Conservation (phyloP, 2,888 invertebrate species). For the Cheilosia pagana region DNA sequence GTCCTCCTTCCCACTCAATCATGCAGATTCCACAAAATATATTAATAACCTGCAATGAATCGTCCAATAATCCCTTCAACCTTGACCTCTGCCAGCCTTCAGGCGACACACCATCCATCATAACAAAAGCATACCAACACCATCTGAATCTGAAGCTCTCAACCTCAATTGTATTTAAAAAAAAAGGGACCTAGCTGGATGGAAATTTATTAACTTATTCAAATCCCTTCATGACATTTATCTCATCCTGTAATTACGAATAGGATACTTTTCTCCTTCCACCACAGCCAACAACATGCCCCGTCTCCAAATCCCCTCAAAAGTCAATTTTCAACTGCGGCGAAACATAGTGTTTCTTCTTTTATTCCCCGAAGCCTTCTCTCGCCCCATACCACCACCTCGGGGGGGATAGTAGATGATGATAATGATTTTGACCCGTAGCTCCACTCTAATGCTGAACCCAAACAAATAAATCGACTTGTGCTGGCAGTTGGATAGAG, state of each 20-base stretch:
- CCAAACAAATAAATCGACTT: conserved; percentile 74
- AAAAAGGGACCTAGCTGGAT: conserved; percentile 37
- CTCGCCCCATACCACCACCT: not conserved
- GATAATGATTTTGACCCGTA: conserved; percentile 72
- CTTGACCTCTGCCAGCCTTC: conserved; percentile 61
- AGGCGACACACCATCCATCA: conserved; percentile 61
- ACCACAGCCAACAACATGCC: not conserved
- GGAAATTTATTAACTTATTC: conserved; percentile 75
- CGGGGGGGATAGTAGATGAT: conserved; percentile 18
- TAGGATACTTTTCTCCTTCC: conserved; percentile 10
- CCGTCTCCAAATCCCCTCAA: conserved; percentile 40
- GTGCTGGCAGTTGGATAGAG: conserved; percentile 33
- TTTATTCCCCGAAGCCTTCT: conserved; percentile 19
- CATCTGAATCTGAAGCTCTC: conserved; percentile 3
- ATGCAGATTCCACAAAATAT: conserved; percentile 8
- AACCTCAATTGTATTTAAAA: not conserved
- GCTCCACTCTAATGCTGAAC: conserved; percentile 35
- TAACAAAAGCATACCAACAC: conserved; percentile 38
- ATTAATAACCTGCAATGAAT: conserved; percentile 68
- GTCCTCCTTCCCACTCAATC: conserved; percentile 15
- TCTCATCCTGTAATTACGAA: conserved; percentile 71
- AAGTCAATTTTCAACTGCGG: conserved; percentile 65
- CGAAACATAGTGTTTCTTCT: conserved; percentile 62
- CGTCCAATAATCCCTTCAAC: conserved; percentile 60
- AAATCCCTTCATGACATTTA: conserved; percentile 74